Evolutionary conservation across 2,888 invertebrate genomes (phyloP).

Genomic region (Drosophila pseudotalamancana): DNA sequence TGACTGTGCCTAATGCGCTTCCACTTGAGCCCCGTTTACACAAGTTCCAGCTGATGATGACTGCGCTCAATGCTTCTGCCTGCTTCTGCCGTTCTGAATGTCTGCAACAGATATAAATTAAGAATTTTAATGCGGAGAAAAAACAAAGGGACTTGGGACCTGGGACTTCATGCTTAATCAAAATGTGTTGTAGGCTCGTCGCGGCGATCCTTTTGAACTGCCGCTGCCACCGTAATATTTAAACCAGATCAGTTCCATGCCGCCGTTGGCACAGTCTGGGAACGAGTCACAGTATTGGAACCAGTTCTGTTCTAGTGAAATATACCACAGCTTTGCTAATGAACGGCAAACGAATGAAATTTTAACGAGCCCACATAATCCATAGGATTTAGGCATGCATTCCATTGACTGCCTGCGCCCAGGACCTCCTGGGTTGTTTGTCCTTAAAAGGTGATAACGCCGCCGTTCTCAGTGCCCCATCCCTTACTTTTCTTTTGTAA

Average conservation of each 20-base stretch:
- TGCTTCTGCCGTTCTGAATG: not conserved
- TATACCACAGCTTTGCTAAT: slow-evolving; percentile 73
- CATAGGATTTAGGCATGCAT: slow-evolving; percentile 23
- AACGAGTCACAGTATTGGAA: slow-evolving; percentile 11
- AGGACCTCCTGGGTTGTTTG: slow-evolving; percentile 77
- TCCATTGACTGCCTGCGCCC: slow-evolving; percentile 8
- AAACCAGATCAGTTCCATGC: slow-evolving; percentile 73
- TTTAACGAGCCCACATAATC: slow-evolving; percentile 69
- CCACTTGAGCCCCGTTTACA: slow-evolving; percentile 68
- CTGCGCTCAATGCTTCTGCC: slow-evolving; percentile 23
- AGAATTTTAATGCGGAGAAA: slow-evolving; percentile 73
- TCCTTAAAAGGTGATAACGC: slow-evolving; percentile 76
- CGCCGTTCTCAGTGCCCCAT: slow-evolving; percentile 39
- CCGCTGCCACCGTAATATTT: slow-evolving; percentile 75
- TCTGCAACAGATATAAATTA: slow-evolving; percentile 66
- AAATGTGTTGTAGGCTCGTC: slow-evolving; percentile 68
- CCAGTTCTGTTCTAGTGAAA: slow-evolving; percentile 52
- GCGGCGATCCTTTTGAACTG: slow-evolving; percentile 72
- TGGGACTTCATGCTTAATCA: slow-evolving; percentile 78
- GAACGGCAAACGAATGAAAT: slow-evolving; percentile 72
- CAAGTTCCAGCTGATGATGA: slow-evolving; percentile 71
- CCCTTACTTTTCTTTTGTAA: slow-evolving; percentile 16
- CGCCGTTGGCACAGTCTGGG: slow-evolving; percentile 22
- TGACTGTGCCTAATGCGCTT: slow-evolving; percentile 74
- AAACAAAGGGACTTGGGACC: slow-evolving; percentile 55